Conservation (phyloP, 2,888 invertebrate species). For the Andrena flavipes region DNA sequence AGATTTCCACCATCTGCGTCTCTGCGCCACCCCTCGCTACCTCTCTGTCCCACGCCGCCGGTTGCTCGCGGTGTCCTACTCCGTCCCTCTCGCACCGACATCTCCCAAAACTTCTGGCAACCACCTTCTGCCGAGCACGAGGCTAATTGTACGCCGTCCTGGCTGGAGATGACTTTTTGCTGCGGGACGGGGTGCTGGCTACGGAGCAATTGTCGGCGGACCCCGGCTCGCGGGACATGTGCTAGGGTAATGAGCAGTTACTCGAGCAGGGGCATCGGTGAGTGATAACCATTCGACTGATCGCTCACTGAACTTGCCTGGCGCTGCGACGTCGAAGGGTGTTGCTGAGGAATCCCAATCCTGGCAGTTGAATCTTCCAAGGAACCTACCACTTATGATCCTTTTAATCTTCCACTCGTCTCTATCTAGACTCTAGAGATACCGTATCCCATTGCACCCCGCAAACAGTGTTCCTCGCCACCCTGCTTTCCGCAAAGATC, state of each 20-base stretch:
- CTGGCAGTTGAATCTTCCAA: too few relatives aligned
- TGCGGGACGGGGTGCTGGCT: slow-evolving; percentile 1
- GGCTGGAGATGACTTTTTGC: slow-evolving; percentile 23
- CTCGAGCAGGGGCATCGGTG: too few relatives aligned
- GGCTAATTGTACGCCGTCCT: slow-evolving; percentile 43
- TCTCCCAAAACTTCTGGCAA: slow-evolving; percentile 48
- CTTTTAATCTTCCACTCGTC: too few relatives aligned
- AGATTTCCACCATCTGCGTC: slow-evolving; percentile 81
- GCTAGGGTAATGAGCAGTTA: neutral
- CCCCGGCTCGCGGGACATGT: slow-evolving; percentile 26
- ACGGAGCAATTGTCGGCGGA: slow-evolving; percentile 31
- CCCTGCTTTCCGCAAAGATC: too few relatives aligned
- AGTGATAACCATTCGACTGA: neutral
- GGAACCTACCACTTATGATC: too few relatives aligned
- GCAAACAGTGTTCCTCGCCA: too few relatives aligned
- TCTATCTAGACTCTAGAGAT: too few relatives aligned
- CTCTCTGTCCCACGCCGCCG: slow-evolving; percentile 28
- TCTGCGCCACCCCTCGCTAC: slow-evolving; percentile 61
- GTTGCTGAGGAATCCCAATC: too few relatives aligned
- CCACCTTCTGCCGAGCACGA: slow-evolving; percentile 63
- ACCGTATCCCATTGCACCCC: too few relatives aligned
- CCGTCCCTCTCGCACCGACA: slow-evolving; percentile 17
- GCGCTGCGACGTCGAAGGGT: too few relatives aligned
- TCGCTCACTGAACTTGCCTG: neutral
- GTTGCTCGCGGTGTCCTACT: slow-evolving; percentile 16